Conservation (phyloP, 2,888 invertebrate species). For the Cantharis lateralis region DNA sequence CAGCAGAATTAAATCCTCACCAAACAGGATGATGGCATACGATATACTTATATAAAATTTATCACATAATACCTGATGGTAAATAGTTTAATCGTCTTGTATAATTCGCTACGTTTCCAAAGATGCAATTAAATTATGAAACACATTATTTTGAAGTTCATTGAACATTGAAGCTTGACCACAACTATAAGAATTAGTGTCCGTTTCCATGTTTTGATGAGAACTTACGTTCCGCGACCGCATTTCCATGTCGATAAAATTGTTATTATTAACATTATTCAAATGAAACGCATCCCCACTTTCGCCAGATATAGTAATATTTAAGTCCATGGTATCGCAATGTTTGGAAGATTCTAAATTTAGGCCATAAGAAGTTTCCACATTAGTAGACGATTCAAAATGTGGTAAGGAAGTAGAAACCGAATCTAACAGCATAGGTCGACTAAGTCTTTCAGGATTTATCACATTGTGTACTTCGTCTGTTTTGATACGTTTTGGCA, state of each 20-base stretch:
- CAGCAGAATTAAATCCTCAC: constrained; percentile 5
- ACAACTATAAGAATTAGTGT: constrained; percentile 57
- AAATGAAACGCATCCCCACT: constrained; percentile 36
- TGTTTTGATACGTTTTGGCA: constrained; percentile 50
- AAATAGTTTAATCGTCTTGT: constrained; percentile 10
- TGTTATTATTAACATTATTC: constrained; percentile 47
- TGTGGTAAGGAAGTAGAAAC: constrained; percentile 21
- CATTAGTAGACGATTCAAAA: constrained; percentile 12
- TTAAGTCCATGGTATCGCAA: constrained; percentile 19
- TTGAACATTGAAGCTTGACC: constrained; percentile 70
- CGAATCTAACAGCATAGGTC: constrained; percentile 9
- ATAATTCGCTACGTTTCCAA: constrained; percentile 58
- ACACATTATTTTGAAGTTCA: constrained; percentile 64
- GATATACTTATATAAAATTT: not conserved
- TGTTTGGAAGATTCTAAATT: constrained; percentile 20
- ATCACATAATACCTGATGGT: not conserved
- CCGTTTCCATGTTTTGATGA: constrained; percentile 35
- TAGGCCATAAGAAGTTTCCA: constrained; percentile 21
- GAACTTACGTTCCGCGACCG: constrained; percentile 34
- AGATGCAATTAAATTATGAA: constrained; percentile 64
- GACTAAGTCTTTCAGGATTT: constrained; percentile 7
- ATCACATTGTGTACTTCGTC: constrained; percentile 38
- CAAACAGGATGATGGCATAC: constrained; percentile 22
- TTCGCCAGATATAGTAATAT: constrained; percentile 18
- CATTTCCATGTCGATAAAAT: constrained; percentile 36